Evolutionary conservation across 1,140 invertebrate genomes (phyloP).

Genomic region (Archegozetes longisetosus): DNA sequence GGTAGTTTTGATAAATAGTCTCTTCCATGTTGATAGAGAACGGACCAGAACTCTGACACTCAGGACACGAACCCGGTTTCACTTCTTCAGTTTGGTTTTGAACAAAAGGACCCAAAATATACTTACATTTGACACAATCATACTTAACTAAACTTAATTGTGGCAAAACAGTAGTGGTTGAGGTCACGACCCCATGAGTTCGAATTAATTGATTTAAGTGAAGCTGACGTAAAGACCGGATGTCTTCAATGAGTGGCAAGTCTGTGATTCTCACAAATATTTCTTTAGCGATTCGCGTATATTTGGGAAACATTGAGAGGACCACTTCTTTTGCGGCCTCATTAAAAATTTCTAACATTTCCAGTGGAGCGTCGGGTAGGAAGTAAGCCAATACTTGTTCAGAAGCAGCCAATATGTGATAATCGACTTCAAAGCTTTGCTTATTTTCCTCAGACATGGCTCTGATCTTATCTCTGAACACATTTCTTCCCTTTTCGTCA

Average conservation of each 20-base stretch:
- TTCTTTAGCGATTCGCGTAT: constrained; percentile 79
- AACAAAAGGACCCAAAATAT: constrained; percentile 84
- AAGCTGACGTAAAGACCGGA: constrained; percentile 72
- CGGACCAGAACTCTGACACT: constrained; percentile 91
- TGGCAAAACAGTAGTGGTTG: constrained; percentile 85
- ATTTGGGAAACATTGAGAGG: constrained; percentile 83
- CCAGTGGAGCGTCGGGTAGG: constrained; percentile 85
- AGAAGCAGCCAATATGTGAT: constrained; percentile 67
- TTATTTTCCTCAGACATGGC: constrained; percentile 75
- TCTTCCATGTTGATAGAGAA: constrained; percentile 58
- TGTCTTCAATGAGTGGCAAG: constrained; percentile 84
- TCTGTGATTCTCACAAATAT: constrained; percentile 89
- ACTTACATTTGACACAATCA: constrained; percentile 91
- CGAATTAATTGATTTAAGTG: constrained; percentile 86
- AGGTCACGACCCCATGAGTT: constrained; percentile 87
- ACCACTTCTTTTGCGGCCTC: constrained; percentile 89
- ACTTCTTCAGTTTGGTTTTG: constrained; percentile 85
- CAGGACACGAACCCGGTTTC: constrained; percentile 87
- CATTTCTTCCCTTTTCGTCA: constrained; percentile 66
- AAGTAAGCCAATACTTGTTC: constrained; percentile 92
- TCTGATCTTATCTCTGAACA: constrained; percentile 82
- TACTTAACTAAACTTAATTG: constrained; percentile 91
- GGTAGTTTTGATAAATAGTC: constrained; percentile 96
- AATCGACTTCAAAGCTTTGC: constrained; percentile 82
- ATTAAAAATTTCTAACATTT: constrained; percentile 91